Conservation (phyloP, 2,797 vertebrate genomes). For the Protonibea diacanthus region DNA sequence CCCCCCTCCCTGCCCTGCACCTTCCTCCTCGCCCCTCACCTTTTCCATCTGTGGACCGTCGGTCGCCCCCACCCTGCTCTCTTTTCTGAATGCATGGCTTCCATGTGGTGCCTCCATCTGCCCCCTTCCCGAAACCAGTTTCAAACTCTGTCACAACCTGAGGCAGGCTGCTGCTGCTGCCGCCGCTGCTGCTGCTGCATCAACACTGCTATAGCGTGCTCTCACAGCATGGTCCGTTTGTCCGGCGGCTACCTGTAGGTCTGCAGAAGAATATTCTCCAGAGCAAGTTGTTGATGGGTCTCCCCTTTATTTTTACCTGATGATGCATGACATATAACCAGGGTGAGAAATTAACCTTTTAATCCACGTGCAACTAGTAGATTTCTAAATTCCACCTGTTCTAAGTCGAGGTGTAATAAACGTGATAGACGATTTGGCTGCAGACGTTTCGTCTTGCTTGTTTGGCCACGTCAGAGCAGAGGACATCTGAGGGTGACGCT, state of each 20-base stretch:
- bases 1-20: not conserved
- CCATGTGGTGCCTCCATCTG: constrained; percentile 83
- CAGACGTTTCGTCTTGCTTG: not conserved
- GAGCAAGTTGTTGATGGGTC: constrained; percentile 29
- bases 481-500: constrained; percentile 6
- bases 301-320: not conserved
- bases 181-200: constrained; percentile 65
- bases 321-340: constrained; percentile 52
- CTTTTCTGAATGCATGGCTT: constrained; percentile 84
- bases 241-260: constrained; percentile 35
- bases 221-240: constrained; percentile 77
- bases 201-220: constrained; percentile 52
- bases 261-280: constrained; percentile 40
- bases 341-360: constrained; percentile 58
- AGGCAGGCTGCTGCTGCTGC: constrained; percentile 60
- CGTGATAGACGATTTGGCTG: not conserved
- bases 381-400: not conserved
- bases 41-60: constrained; percentile 73
- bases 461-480: constrained; percentile 6
- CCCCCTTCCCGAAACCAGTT: constrained; percentile 57
- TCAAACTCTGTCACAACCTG: constrained; percentile 35
- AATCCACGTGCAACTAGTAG: constrained; percentile 33
- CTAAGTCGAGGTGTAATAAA: not conserved
- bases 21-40: constrained; percentile 52
- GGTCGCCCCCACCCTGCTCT: constrained; percentile 45